Base-by-base conservation (phyloP, 2,888 invertebrate genomes). In the Prenolepis imparis region DNA sequence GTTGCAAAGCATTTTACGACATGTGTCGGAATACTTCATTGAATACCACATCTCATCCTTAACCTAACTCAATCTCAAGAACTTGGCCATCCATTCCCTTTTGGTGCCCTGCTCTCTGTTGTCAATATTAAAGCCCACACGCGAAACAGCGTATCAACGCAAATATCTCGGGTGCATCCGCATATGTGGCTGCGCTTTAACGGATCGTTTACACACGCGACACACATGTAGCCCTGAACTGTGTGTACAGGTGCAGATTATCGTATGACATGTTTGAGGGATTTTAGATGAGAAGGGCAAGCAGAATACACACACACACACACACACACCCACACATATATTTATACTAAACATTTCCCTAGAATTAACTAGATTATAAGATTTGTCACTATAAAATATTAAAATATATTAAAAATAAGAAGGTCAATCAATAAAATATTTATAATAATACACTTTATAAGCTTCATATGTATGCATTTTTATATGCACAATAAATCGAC, bases 31-130 rank as follows among this genome's bases (percentile, higher is more conserved):
- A 83, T 73, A 81, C 63, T 39, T 75, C 84, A 85, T 85, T 85
- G 85, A 89, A 89, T 88, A 87, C 82, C 81, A n/a, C n/a, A 66
- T 68, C 66, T 85, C 80, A 86, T 88, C 88, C 85, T 84, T 84
- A 86, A 85, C 88, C 73, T 83, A 84, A 84, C 82, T 80, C 77
- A 81, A 87, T 85, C 85, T 85, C 80, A 75, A 75, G 78, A 82
- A 77, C 57, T 78, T 61, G n/a, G 24, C 73, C 61, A 67, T 24
- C 41, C 41, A 59, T 41, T 59, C 66, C 61, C 72, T 59, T 81
- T 61, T 64, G 24, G 5, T 63, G 52, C 55, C 28, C 66, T n/a
- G 48, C 36, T 75, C 48, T 64, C 73, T 41, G 57, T 80, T 44
- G 61, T 67, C 39, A 48, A 57, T 57, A 57, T 75, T 48, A 74